These are phyloP conservation scores for Drosophila affinis DNA, from an alignment of 2,888 invertebrate species.

Conservation along the genomic window DNA sequence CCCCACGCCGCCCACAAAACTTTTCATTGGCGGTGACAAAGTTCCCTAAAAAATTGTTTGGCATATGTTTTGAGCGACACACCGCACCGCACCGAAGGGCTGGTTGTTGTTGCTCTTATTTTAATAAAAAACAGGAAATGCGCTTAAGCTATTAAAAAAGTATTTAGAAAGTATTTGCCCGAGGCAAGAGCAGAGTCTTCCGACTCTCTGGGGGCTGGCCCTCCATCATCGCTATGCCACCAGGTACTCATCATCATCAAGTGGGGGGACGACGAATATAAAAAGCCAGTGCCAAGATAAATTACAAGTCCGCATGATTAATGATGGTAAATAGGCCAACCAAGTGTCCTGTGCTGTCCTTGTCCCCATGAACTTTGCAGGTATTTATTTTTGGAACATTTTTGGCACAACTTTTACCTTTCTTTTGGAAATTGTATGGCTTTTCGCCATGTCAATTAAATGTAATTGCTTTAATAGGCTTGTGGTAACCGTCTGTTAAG, in stretches of 20 bases:
- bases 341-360: conserved; percentile 22
- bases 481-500: conserved; percentile 7
- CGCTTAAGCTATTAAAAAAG: conserved; percentile 79
- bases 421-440: conserved; percentile 31
- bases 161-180: conserved; percentile 72
- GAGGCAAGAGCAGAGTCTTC: conserved; percentile 9
- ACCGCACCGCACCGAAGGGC: no score
- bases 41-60: conserved; percentile 53
- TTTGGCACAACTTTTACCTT: conserved; percentile 34
- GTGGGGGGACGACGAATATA: conserved; percentile 22
- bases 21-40: conserved; percentile 70
- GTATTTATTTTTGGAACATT: conserved; percentile 46
- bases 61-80: conserved; percentile 57
- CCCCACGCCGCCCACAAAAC: conserved; percentile 32
- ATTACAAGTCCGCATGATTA: conserved; percentile 74
- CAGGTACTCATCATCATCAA: conserved; percentile 17
- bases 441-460: conserved; percentile 28
- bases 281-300: conserved; percentile 66
- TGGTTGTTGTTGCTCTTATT: conserved; percentile 35
- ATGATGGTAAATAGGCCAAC: conserved; percentile 65
- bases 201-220: neutral
- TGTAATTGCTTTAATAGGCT: conserved; percentile 38
- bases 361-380: conserved; percentile 49
- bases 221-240: neutral
- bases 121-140: conserved; percentile 73